phyloP scores from a whole-genome alignment of 2,888 invertebrate species.

The Cephus spinipes region DNA sequence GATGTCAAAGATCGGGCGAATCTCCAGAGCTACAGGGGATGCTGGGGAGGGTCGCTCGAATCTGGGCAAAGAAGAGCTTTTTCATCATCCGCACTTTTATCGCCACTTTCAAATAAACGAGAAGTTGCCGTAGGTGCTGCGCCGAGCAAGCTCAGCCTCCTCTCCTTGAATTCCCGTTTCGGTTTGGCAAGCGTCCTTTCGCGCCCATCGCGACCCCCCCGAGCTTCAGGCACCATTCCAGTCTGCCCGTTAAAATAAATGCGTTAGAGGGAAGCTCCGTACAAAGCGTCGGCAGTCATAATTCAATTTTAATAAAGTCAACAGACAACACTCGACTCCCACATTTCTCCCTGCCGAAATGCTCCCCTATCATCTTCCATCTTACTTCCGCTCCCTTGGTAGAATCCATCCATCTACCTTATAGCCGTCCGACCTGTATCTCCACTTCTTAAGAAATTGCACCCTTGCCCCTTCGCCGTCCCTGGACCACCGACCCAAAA shows the following conservation, averaged over 20 bases:
- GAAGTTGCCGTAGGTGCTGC: not conserved
- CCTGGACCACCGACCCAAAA: no score
- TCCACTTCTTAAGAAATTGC: no score
- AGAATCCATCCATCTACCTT: no score
- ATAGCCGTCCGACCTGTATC: no score
- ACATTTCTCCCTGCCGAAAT: not conserved
- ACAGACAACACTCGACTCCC: not conserved
- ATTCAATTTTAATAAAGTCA: constrained; percentile 7
- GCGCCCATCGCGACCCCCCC: no score
- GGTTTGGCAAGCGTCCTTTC: no score
- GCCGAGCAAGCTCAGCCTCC: not conserved
- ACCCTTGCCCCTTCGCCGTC: no score
- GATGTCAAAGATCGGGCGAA: no score
- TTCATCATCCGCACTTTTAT: not conserved
- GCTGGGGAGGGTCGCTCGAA: not conserved
- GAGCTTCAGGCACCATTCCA: not conserved
- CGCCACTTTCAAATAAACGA: not conserved
- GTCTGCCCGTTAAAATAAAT: not conserved
- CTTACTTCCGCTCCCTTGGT: no score
- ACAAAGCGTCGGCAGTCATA: not conserved
- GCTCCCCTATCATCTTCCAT: no score
- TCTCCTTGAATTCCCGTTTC: not conserved
- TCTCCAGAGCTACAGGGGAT: no score
- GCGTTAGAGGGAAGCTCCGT: constrained; percentile 1
- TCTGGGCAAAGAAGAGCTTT: not conserved